Base-by-base conservation (phyloP, 2,797 vertebrate genomes). In the Staurois parvus region DNA sequence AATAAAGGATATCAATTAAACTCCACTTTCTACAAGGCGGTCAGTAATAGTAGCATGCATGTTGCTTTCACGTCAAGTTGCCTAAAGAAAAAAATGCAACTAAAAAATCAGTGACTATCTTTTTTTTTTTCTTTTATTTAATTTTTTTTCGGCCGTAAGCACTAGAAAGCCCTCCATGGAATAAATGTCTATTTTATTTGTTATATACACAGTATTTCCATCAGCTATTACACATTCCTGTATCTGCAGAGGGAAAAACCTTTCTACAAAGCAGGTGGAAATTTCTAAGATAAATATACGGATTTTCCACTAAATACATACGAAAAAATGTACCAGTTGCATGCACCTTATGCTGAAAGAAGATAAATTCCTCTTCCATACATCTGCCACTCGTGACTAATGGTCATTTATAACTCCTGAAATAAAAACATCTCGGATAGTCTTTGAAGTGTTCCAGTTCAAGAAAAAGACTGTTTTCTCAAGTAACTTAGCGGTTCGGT, bases 391-490 rank as follows among this genome's bases (percentile, higher is more conserved):
- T 79, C n/a, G 37, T 72, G 70, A 79, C 56, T 72, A 42, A 40
- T 64, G 48, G 26, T 72, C 76, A 79, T 79, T 73, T 85, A 79
- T 73, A 79, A 73, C 76, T 85, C 24, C 30, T 66, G 69, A 67
- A 79, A 79, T 74, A 42, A 73, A 79, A 79, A 85, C 84, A 79
- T 72, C 32, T 64, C 19, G 29, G 1, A 42, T 42, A 29, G 2
- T 52, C 84, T 85, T 85, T 85, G 84, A 79, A 73, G 59, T 79
- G 37, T 24, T 19, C 45, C 19, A 10, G 40, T 79, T 74, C 76
- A 74, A 67, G 75, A 59, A 74, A 29, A 52, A 17, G 45, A 21
- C 70, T 79, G 76, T 85, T 79, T 85, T 19, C 70, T 79, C 59
- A 79, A 66, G 68, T 40, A 40, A 21, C 37, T 78, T 34, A 30